These are phyloP conservation scores for Plecturocebus donacophilus DNA, from an alignment of 2,113 vertebrate species.

Conservation along the genomic window DNA sequence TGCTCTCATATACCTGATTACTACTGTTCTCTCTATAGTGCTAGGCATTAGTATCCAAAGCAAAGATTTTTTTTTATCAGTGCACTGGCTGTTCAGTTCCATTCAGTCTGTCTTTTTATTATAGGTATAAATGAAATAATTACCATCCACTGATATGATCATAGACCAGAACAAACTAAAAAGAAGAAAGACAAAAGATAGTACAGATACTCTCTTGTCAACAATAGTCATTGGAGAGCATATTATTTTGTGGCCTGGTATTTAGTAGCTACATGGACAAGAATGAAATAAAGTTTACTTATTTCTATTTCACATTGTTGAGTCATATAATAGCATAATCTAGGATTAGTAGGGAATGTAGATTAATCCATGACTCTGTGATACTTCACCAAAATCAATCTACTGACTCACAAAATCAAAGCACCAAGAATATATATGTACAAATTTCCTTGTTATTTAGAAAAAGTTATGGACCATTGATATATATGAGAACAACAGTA, in stretches of 20 bases:
- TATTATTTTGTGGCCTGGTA: background rate
- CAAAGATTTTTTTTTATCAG: background rate
- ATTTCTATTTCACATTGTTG: background rate
- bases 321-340: background rate
- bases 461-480: background rate
- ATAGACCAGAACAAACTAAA: background rate
- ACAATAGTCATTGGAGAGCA: background rate
- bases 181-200: background rate
- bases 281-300: background rate
- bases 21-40: background rate
- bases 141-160: background rate
- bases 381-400: constrained; percentile 19
- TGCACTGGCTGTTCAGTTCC: background rate
- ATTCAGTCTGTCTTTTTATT: background rate
- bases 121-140: background rate
- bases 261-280: background rate
- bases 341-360: background rate
- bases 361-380: background rate
- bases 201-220: background rate
- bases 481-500: background rate
- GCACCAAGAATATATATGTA: background rate
- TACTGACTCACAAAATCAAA: background rate
- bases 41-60: background rate
- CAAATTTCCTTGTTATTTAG: background rate
- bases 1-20: background rate